phyloP scores from a whole-genome alignment of 2,888 invertebrate genomes.

The Andrena praecox region DNA sequence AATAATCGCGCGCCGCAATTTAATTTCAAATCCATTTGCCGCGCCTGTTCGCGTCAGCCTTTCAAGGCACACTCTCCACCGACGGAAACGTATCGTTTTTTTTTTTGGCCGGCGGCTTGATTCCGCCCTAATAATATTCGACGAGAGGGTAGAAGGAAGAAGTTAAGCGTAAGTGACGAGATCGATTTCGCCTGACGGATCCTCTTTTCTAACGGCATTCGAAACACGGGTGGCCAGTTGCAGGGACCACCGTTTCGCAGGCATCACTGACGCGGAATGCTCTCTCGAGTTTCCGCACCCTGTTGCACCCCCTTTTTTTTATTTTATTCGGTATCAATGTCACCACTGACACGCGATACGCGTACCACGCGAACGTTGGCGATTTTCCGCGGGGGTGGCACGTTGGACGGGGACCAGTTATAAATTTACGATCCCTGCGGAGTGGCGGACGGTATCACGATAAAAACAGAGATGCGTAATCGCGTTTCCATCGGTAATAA shows the following conservation, averaged over 20 bases:
- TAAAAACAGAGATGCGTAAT: constrained; percentile 48
- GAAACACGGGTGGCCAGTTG: background rate
- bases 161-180: background rate
- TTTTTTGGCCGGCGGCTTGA: constrained; percentile 14
- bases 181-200: constrained; percentile 15
- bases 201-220: background rate
- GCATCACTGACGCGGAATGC: constrained; percentile 7
- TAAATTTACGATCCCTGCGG: constrained; percentile 58
- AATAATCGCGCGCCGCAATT: constrained; percentile 64
- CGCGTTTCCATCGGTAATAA: constrained; percentile 54
- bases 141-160: too few relatives aligned
- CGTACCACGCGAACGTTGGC: constrained; percentile 34
- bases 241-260: background rate
- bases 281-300: constrained; percentile 6
- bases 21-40: constrained; percentile 64
- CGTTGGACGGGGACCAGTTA: constrained; percentile 35
- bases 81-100: constrained; percentile 41
- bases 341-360: constrained; percentile 31
- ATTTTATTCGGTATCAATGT: constrained; percentile 25
- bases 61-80: constrained; percentile 12
- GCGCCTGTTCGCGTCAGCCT: constrained; percentile 27
- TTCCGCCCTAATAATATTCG: constrained; percentile 14
- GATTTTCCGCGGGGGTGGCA: constrained; percentile 45
- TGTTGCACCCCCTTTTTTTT: constrained; percentile 10
- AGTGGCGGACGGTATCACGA: background rate